phyloP scores from a whole-genome alignment of 1,140 invertebrate genomes.

The Caenorhabditis latens region DNA sequence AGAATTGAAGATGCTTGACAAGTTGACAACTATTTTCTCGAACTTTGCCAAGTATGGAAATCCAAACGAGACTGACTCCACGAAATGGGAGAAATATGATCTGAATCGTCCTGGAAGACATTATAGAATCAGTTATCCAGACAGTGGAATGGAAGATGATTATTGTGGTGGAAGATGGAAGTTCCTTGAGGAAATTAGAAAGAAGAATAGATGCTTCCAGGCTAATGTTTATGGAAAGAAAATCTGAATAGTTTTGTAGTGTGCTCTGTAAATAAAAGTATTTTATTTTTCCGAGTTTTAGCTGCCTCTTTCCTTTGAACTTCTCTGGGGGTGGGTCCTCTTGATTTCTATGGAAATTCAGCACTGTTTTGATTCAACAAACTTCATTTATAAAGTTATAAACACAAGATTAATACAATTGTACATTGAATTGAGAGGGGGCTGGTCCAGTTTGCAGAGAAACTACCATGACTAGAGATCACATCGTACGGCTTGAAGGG shows the following conservation, averaged over 20 bases:
- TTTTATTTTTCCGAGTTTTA: no score
- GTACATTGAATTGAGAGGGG: no score
- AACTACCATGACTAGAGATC: conserved; percentile 49
- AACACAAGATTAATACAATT: no score
- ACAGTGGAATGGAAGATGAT: conserved; percentile 18
- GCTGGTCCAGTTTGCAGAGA: conserved; percentile 20
- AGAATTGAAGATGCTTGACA: conserved; percentile 69
- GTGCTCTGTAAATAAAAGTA: no score
- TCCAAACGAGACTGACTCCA: conserved; percentile 27
- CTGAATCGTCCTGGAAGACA: conserved; percentile 36
- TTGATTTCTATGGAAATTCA: no score
- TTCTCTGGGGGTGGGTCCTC: no score
- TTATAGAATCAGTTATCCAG: conserved; percentile 38
- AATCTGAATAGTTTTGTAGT: not conserved
- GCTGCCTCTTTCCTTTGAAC: no score
- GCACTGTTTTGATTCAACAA: no score
- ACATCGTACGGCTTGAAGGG: conserved; percentile 19
- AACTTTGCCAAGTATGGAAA: conserved; percentile 75
- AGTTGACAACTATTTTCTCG: conserved; percentile 68
- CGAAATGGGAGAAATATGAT: conserved; percentile 40
- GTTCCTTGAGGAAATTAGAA: conserved; percentile 12
- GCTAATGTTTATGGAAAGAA: conserved; percentile 19
- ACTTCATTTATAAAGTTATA: no score
- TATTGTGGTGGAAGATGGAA: conserved; percentile 28
- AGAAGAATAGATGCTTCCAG: conserved; percentile 39